phyloP scores from a whole-genome alignment of 2,797 vertebrate genomes.

The Propithecus deckenii region DNA sequence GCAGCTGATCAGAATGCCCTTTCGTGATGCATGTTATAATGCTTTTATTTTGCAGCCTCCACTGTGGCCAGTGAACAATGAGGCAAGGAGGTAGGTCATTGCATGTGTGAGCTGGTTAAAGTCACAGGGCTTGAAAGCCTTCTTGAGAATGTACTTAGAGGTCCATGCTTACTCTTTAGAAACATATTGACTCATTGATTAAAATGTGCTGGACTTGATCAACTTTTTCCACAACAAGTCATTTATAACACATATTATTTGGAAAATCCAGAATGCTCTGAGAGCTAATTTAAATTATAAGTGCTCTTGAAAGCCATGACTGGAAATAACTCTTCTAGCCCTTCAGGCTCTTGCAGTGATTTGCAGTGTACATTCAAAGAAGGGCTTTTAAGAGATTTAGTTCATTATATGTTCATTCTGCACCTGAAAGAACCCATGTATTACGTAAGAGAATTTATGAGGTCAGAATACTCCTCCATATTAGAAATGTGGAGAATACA shows the following conservation, averaged over 20 bases:
- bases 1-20: neutral
- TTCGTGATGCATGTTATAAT: neutral
- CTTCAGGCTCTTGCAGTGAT: constrained; percentile 14
- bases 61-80: neutral
- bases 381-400: constrained; percentile 43
- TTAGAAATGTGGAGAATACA: constrained; percentile 22
- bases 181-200: constrained; percentile 22
- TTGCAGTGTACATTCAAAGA: constrained; percentile 54
- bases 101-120: neutral
- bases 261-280: constrained; percentile 28
- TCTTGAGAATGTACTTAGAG: neutral
- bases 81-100: neutral
- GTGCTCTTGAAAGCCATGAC: constrained; percentile 55
- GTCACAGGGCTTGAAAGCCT: neutral
- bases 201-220: constrained; percentile 18
- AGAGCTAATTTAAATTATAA: constrained; percentile 58
- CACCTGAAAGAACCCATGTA: neutral
- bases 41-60: neutral
- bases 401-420: constrained; percentile 36
- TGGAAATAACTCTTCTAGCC: constrained; percentile 55
- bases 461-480: neutral
- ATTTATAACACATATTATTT: constrained; percentile 48
- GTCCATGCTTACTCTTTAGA: neutral
- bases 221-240: constrained; percentile 14
- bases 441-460: constrained; percentile 29